Percentiles rank a stretch among this genome's conserved stretches.
phyloP scores from a whole-genome alignment of 2,113 vertebrate genomes.

The Dolichotis patagonum region DNA sequence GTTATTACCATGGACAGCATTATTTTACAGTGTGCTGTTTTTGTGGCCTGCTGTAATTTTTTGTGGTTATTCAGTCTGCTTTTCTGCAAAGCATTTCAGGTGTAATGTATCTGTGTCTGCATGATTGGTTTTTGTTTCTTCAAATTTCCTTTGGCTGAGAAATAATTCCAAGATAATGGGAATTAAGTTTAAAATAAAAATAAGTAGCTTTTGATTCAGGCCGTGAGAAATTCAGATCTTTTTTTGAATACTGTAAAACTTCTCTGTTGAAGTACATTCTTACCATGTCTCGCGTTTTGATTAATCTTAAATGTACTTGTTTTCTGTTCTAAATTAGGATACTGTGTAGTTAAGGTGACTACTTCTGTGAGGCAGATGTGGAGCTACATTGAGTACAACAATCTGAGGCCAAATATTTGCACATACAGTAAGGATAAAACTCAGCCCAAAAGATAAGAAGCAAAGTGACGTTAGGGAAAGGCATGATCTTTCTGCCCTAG shows the following conservation, averaged over 20 bases:
- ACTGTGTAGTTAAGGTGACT: not conserved
- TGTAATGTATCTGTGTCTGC: not conserved
- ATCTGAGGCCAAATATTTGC: not conserved
- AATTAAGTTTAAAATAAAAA: slow-evolving; percentile 60
- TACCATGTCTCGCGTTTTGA: not conserved
- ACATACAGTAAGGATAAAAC: not conserved
- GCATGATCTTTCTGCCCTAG: not conserved
- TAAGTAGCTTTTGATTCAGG: slow-evolving; percentile 54
- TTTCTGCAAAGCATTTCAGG: not conserved
- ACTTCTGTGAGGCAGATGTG: not conserved
- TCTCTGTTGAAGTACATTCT: not conserved
- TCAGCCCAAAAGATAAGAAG: not conserved
- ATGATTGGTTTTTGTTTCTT: not conserved
- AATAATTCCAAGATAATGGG: slow-evolving; percentile 10
- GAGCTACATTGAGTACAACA: not conserved
- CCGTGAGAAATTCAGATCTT: slow-evolving; percentile 22
- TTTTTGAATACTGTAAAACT: slow-evolving; percentile 32
- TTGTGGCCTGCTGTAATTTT: not conserved
- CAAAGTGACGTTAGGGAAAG: not conserved
- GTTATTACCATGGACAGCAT: not conserved
- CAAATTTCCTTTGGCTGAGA: slow-evolving; percentile 39
- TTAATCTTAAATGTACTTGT: slow-evolving; percentile 51
- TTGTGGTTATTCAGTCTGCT: not conserved
- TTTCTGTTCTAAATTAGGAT: not conserved
- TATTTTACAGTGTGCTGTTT: not conserved